Percentiles rank a stretch among this genome's conserved stretches.
Evolutionary conservation across 2,113 vertebrate genomes (phyloP).

Genomic region (Equus przewalskii): DNA sequence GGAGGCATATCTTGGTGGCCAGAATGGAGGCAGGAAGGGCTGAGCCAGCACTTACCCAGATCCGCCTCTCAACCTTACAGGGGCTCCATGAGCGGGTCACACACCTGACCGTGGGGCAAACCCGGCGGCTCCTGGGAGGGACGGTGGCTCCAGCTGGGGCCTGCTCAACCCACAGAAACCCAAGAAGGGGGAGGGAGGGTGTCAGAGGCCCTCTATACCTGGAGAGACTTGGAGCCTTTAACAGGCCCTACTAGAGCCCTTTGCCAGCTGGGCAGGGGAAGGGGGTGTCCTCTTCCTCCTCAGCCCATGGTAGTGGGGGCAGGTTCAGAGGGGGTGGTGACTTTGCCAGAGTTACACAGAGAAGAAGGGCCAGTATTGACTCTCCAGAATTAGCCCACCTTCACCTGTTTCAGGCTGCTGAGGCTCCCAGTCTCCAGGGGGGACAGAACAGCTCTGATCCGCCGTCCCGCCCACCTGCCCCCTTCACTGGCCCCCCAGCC

Average conservation of each 20-base stretch:
- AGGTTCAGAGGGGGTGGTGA: background rate
- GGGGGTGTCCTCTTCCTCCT: background rate
- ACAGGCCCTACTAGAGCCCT: background rate
- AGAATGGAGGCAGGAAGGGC: slow-evolving; percentile 60
- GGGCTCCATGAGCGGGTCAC: slow-evolving; percentile 76
- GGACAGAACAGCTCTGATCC: background rate
- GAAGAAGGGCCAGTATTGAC: background rate
- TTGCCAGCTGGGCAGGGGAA: background rate
- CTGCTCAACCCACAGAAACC: slow-evolving; percentile 81
- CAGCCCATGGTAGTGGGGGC: background rate
- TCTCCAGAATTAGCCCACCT: background rate
- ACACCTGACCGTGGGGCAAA: slow-evolving; percentile 83
- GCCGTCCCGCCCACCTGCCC: background rate
- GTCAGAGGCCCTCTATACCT: slow-evolving; percentile 60
- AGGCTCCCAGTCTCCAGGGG: background rate
- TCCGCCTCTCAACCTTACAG: slow-evolving; percentile 82
- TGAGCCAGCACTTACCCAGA: slow-evolving; percentile 82
- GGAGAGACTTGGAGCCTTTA: background rate
- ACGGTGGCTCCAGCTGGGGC: slow-evolving; percentile 76
- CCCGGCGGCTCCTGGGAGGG: slow-evolving; percentile 79
- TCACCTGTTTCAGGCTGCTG: background rate
- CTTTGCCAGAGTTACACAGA: background rate
- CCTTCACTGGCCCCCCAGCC: background rate
- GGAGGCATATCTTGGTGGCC: slow-evolving; percentile 41
- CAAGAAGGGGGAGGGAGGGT: slow-evolving; percentile 66